Evolutionary conservation across 2,113 vertebrate genomes (phyloP), one percentile per base, ranked within the genome.

Genomic region (Neodontobutis hainanensis): DNA sequence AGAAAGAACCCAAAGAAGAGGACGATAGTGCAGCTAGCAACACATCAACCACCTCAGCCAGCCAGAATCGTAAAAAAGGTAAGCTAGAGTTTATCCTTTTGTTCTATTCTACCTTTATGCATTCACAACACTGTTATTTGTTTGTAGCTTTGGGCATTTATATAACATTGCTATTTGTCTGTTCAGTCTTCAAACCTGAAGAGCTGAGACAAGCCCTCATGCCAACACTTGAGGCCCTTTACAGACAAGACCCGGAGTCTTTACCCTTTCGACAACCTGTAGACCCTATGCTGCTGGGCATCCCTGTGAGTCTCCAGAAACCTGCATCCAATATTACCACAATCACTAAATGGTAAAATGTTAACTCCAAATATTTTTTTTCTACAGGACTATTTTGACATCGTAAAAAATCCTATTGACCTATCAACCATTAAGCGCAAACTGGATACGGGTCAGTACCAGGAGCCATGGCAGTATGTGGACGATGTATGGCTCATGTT

Each of bases 401-500:
- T 99, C 0, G 97, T 99, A 89, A 99, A 97, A 91, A 99, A 93
- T 43, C 97, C 97, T 6, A 98, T 99, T 82, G 97, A 99, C 82
- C 92, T 99, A 14, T 99, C 97, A 6, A 99, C 97, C 40, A 97
- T 99, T 75, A 99, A 99, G 70, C 94, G 97, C 9, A 99, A 99
- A 87, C 85, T 99, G 88, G 97, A 99, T 57, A 99, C 97, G 0
- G 97, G 97, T 66, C 97, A 99, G 84, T 99, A 97, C 88, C 97
- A 99, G 65, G 97, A 99, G 52, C 97, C 97, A 0, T 99, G 97
- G 97, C 97, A 99, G 78, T 99, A 99, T 0, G 97, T 99, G 86
- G 97, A 99, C 0, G 97, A 99, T 0, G 95, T 99, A 45, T 99
- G 97, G 97, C 92, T 98, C 5, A 99, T 99, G 97, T 99, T 99